Conservation (phyloP, 2,113 vertebrate species). For the Poecile atricapillus region DNA sequence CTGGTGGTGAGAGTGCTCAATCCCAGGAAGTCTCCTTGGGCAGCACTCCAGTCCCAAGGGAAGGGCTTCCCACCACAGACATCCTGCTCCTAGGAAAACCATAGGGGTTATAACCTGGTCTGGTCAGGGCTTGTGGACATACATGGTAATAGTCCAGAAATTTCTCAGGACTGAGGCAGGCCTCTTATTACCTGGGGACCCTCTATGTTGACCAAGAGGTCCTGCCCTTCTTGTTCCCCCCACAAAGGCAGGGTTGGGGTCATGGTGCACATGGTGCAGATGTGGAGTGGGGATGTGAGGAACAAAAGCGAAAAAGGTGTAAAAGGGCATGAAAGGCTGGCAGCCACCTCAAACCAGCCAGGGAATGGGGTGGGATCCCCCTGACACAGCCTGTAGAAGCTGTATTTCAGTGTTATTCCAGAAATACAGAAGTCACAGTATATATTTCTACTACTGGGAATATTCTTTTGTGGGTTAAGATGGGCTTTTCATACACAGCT, state of each 20-base stretch:
- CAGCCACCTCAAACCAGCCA: neutral
- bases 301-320: neutral
- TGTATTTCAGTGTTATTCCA: neutral
- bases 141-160: neutral
- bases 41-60: neutral
- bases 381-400: neutral
- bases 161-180: neutral
- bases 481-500: neutral
- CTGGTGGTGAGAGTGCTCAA: neutral
- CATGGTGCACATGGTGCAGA: accelerated
- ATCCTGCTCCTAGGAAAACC: neutral
- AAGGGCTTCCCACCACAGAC: neutral
- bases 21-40: neutral
- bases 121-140: neutral
- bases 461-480: neutral
- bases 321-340: neutral
- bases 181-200: neutral
- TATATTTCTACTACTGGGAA: neutral
- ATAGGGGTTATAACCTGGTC: neutral
- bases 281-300: neutral
- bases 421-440: neutral
- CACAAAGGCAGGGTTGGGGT: neutral
- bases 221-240: neutral
- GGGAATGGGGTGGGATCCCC: neutral
- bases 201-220: neutral